Percentiles rank a stretch among this genome's conserved stretches.
These are phyloP conservation scores for Ophonus ardosiacus DNA, from an alignment of 2,888 invertebrate genomes.

Conservation along the genomic window DNA sequence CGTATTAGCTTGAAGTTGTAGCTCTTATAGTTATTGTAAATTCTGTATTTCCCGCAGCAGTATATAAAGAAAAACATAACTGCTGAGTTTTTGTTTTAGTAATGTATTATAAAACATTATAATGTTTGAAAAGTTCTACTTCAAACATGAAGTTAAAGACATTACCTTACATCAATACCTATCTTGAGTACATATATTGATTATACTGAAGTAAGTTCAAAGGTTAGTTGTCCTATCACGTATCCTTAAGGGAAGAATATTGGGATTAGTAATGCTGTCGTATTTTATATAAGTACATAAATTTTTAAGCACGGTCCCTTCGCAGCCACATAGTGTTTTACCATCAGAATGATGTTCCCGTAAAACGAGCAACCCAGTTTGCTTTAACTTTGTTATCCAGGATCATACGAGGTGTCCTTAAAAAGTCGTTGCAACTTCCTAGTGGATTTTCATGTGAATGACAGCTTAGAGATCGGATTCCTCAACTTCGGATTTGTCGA, in stretches of 20 bases:
- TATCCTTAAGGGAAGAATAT: background rate
- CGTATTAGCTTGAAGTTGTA: too few relatives aligned
- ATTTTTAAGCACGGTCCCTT: conserved; percentile 49
- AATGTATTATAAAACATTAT: too few relatives aligned
- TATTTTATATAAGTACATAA: conserved; percentile 42
- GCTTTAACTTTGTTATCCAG: conserved; percentile 62
- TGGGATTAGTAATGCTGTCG: background rate
- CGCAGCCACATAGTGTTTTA: conserved; percentile 34
- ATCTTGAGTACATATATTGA: background rate
- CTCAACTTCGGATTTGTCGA: background rate
- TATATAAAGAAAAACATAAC: too few relatives aligned
- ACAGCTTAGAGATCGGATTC: conserved; percentile 14
- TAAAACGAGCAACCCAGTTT: conserved; percentile 58
- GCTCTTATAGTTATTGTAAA: too few relatives aligned
- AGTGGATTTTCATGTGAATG: conserved; percentile 56
- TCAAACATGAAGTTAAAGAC: too few relatives aligned
- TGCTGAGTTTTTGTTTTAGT: too few relatives aligned
- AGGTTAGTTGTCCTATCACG: background rate
- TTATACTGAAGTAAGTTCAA: background rate
- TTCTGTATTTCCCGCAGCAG: too few relatives aligned
- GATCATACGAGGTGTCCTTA: conserved; percentile 62
- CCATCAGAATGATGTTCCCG: conserved; percentile 40
- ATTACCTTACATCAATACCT: too few relatives aligned
- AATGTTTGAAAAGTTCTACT: too few relatives aligned
- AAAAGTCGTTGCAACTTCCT: conserved; percentile 58